Percentiles rank a stretch among this genome's conserved stretches.
These are phyloP conservation scores for Cynoglossus semilaevis DNA, from an alignment of 2,113 vertebrate genomes.

Conservation along the genomic window DNA sequence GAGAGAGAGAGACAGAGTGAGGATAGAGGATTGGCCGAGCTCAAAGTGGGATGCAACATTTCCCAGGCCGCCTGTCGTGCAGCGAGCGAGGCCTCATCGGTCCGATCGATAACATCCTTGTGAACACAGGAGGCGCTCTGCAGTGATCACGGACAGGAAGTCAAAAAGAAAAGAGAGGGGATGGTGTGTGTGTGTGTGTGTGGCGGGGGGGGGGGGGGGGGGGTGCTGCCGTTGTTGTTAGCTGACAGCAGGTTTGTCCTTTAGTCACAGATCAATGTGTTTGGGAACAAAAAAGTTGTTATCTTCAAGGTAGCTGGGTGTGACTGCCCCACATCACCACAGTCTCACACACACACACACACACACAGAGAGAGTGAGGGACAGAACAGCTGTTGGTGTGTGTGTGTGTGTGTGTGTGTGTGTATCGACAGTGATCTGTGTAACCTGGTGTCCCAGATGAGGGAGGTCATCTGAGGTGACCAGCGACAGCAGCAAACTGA, in stretches of 20 bases:
- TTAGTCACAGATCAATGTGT: constrained; percentile 53
- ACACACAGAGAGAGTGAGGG: background rate
- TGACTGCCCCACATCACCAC: constrained; percentile 21
- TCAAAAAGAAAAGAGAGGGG: constrained; percentile 3
- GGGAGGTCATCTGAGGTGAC: background rate
- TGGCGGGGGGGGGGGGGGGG: background rate
- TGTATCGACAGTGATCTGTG: constrained; percentile 21
- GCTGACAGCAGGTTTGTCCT: constrained; percentile 11
- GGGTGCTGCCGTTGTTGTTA: too few relatives aligned
- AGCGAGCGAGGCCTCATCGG: constrained; percentile 39
- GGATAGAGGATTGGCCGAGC: constrained; percentile 35
- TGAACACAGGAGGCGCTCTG: constrained; percentile 58
- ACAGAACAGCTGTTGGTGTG: too few relatives aligned
- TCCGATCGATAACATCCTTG: constrained; percentile 68
- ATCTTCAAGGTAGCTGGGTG: constrained; percentile 22
- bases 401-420: too few relatives aligned
- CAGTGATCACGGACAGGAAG: constrained; percentile 49
- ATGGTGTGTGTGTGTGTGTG: background rate
- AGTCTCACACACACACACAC: background rate
- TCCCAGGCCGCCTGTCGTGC: constrained; percentile 60
- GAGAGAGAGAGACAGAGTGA: constrained; percentile 15
- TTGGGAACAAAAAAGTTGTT: constrained; percentile 39
- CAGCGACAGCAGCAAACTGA: too few relatives aligned
- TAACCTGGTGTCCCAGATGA: background rate
- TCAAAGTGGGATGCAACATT: constrained; percentile 54